phyloP scores from a whole-genome alignment of 64 coral and sea anemone species.

The Stichodactyla mertensii region DNA sequence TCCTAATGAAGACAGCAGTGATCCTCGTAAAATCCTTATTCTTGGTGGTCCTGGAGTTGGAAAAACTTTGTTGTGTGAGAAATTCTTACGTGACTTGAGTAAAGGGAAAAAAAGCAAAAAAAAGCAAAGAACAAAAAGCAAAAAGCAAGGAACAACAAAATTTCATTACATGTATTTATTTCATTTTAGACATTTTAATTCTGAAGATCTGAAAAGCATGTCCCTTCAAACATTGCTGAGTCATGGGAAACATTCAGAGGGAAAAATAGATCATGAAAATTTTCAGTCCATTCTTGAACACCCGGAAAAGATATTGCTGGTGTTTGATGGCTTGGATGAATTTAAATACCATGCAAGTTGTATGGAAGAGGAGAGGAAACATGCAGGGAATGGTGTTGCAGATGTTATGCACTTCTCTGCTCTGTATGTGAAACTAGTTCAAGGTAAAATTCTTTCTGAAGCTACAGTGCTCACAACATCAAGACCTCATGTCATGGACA shows the following conservation, averaged over 20 bases:
- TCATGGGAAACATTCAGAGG: not conserved
- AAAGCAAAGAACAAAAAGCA: not conserved
- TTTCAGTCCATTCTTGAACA: not conserved
- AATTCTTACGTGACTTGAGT: conserved; percentile 19
- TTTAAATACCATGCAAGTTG: not conserved
- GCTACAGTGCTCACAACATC: conserved; percentile 32
- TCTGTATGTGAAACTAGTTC: conserved; percentile 29
- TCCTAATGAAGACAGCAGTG: conserved; percentile 14
- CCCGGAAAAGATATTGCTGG: conserved; percentile 6
- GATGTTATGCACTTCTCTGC: conserved; percentile 32
- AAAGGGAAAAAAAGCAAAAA: not conserved
- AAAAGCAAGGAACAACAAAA: not conserved
- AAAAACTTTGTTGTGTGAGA: conserved; percentile 24
- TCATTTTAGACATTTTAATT: conserved; percentile 30
- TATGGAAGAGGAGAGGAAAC: not conserved
- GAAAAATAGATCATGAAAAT: not conserved
- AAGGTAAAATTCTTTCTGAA: conserved; percentile 10
- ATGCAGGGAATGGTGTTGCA: not conserved
- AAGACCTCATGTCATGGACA: conserved; percentile 23
- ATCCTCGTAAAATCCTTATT: conserved; percentile 32
- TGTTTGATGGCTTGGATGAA: not conserved
- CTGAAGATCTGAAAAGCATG: not conserved
- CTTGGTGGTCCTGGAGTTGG: conserved; percentile 37
- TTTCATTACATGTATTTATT: conserved; percentile 12
- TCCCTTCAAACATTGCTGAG: conserved; percentile 25